These are phyloP conservation scores for Indicator indicator DNA, from an alignment of 2,113 vertebrate species.

Conservation along the genomic window DNA sequence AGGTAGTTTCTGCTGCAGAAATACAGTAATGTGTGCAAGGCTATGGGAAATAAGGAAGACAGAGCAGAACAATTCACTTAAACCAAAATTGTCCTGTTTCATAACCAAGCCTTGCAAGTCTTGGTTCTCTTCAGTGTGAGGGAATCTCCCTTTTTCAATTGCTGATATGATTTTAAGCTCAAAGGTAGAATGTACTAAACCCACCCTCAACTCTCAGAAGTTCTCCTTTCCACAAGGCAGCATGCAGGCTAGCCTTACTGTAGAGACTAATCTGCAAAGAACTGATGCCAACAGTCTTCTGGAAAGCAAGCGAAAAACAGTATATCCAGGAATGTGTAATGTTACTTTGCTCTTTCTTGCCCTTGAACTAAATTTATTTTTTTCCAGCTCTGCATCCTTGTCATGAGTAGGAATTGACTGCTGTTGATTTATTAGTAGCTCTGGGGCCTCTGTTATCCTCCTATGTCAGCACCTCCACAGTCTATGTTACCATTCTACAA, in stretches of 20 bases:
- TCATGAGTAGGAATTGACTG: neutral
- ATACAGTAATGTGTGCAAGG: neutral
- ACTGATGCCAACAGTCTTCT: neutral
- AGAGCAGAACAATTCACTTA: neutral
- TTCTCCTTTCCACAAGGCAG: neutral
- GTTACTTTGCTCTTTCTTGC: neutral
- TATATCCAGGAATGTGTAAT: neutral
- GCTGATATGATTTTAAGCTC: neutral
- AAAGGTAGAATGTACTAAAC: neutral
- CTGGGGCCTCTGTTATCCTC: neutral
- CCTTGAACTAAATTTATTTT: neutral
- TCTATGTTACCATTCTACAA: neutral
- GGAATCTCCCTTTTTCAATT: neutral
- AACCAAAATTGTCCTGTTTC: neutral
- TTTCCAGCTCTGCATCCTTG: neutral
- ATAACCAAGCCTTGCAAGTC: neutral
- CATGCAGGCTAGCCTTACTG: neutral
- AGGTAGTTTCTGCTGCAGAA: slow-evolving; percentile 1
- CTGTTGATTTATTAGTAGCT: neutral
- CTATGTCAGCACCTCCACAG: neutral
- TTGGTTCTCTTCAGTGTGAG: neutral
- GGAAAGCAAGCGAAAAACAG: neutral
- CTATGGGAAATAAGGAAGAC: neutral
- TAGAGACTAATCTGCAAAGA: neutral
- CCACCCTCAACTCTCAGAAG: neutral